Conservation (phyloP, 2,888 invertebrate genomes). For the Lepidonotus clava region DNA sequence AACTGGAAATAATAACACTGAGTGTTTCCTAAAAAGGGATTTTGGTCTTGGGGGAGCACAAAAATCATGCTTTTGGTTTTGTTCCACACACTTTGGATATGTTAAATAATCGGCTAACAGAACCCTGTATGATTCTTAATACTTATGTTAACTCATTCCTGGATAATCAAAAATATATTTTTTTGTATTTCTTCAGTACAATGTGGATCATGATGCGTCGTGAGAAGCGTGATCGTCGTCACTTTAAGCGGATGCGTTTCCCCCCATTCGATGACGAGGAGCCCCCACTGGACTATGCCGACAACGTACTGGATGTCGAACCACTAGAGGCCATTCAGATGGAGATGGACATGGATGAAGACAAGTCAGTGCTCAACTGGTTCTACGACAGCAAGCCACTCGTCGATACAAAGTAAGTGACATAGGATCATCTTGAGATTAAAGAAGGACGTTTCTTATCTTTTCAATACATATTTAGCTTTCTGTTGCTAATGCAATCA, state of each 20-base stretch:
- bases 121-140: no score
- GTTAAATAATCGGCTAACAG: no score
- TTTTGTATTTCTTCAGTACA: slow-evolving; percentile 83
- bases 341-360: slow-evolving; percentile 96
- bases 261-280: slow-evolving; percentile 99
- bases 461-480: no score
- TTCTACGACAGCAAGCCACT: slow-evolving; percentile 99
- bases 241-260: slow-evolving; percentile 99
- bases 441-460: background rate
- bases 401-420: slow-evolving; percentile 87
- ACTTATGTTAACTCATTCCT: no score
- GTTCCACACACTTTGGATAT: no score
- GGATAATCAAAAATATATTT: no score
- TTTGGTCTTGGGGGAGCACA: no score
- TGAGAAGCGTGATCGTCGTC: slow-evolving; percentile 98
- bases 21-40: no score
- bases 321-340: slow-evolving; percentile 99
- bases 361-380: slow-evolving; percentile 90
- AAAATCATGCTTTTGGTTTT: no score
- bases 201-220: slow-evolving; percentile 99
- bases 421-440: background rate
- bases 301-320: slow-evolving; percentile 99
- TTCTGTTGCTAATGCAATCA: no score
- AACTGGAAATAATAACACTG: no score
- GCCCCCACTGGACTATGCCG: slow-evolving; percentile 99